phyloP scores from a whole-genome alignment of 1,140 invertebrate species.

The Pantala flavescens region DNA sequence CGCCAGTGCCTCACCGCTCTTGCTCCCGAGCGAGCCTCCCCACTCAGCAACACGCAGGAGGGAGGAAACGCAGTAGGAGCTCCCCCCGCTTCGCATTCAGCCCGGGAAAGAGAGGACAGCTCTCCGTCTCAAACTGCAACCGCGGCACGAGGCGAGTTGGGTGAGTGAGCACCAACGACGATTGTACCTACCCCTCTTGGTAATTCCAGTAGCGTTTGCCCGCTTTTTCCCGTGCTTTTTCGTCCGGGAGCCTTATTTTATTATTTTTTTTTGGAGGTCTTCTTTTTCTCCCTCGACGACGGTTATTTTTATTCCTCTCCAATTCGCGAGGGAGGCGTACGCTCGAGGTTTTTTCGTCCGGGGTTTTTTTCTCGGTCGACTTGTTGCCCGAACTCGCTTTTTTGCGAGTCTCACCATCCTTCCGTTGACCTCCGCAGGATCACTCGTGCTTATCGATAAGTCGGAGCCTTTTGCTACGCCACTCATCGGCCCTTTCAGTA shows the following conservation, averaged over 20 bases:
- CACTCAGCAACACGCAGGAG: not conserved
- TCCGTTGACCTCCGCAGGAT: not conserved
- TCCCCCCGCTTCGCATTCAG: not conserved
- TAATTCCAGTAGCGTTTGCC: no score
- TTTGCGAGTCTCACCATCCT: not conserved
- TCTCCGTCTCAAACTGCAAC: not conserved
- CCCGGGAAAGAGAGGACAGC: not conserved
- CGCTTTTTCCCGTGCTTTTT: no score
- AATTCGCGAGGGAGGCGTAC: no score
- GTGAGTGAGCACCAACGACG: not conserved
- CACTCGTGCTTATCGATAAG: not conserved
- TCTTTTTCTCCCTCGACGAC: no score
- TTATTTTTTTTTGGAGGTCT: no score
- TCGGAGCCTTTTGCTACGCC: no score
- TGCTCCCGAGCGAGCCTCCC: not conserved
- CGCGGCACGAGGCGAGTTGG: not conserved
- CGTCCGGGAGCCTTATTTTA: no score
- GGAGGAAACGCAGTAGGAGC: not conserved
- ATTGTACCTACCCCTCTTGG: no score
- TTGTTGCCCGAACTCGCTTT: not conserved
- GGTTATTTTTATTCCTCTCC: no score
- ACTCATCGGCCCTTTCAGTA: no score
- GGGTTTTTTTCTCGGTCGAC: no score
- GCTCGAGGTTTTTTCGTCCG: no score
- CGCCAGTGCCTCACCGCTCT: not conserved